A percentile compares a stretch with the other conserved stretches of the same genome.
Conservation (phyloP, 2,888 invertebrate species). For the Agrotis ipsilon region DNA sequence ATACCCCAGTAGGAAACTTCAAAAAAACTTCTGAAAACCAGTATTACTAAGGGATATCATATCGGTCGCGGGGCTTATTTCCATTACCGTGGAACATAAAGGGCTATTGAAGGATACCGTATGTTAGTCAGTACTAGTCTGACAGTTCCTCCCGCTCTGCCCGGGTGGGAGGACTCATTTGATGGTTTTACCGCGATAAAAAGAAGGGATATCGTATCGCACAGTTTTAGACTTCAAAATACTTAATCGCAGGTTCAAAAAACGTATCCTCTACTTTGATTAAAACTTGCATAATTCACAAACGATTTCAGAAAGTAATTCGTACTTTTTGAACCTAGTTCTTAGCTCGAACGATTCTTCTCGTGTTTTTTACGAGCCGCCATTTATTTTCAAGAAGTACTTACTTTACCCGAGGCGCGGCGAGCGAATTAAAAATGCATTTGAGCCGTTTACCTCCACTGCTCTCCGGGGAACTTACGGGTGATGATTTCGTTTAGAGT, state of each 20-base stretch:
- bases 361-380: constrained; percentile 58
- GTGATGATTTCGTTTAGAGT: neutral
- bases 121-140: no score
- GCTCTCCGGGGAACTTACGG: constrained; percentile 26
- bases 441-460: constrained; percentile 65
- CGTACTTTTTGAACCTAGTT: constrained; percentile 18
- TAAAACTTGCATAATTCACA: constrained; percentile 30
- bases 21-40: no score
- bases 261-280: constrained; percentile 8
- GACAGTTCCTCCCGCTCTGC: no score
- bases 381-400: constrained; percentile 63
- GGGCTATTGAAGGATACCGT: no score
- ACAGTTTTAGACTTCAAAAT: neutral
- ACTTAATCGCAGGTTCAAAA: neutral
- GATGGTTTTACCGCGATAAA: no score
- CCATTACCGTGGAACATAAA: no score
- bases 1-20: no score
- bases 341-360: constrained; percentile 51
- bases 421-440: constrained; percentile 74
- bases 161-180: no score
- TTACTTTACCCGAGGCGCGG: constrained; percentile 56
- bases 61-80: no score
- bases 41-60: no score
- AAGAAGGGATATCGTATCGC: neutral
- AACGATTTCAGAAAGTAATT: constrained; percentile 24